A percentile compares a stretch with the other conserved stretches of the same genome.
phyloP scores from a whole-genome alignment of 2,888 invertebrate genomes.

The Xanthia icteritia region DNA sequence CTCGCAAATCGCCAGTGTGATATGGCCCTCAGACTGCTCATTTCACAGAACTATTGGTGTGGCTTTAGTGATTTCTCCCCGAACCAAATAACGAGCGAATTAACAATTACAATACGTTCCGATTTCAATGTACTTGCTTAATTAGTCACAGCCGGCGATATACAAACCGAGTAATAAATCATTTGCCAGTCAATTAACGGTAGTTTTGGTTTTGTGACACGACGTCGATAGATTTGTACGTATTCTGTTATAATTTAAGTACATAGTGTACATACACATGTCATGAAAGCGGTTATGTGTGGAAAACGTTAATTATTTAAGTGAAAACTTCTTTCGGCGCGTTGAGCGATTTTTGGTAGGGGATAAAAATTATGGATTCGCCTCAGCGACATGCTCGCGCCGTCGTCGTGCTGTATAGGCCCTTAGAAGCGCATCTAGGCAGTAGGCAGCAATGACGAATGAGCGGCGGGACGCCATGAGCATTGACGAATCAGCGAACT shows the following conservation, averaged over 20 bases:
- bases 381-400: too few relatives aligned
- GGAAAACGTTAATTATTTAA: conserved; percentile 24
- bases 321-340: too few relatives aligned
- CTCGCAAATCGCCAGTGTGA: too few relatives aligned
- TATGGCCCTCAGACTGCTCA: neutral
- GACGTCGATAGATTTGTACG: conserved; percentile 21
- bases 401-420: too few relatives aligned
- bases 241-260: conserved; percentile 23
- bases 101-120: conserved; percentile 48
- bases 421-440: too few relatives aligned
- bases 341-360: too few relatives aligned
- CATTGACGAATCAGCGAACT: too few relatives aligned
- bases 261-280: conserved; percentile 15
- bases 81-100: conserved; percentile 39
- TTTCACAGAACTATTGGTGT: neutral
- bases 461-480: too few relatives aligned
- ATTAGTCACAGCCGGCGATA: conserved; percentile 65
- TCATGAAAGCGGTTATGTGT: conserved; percentile 16
- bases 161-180: conserved; percentile 65
- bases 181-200: conserved; percentile 66
- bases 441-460: too few relatives aligned
- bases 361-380: too few relatives aligned
- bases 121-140: conserved; percentile 61
- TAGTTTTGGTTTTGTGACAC: conserved; percentile 64
- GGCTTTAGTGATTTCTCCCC: conserved; percentile 30